Base-by-base conservation (phyloP, 2,888 invertebrate genomes). In the Halictus quadricinctus region DNA sequence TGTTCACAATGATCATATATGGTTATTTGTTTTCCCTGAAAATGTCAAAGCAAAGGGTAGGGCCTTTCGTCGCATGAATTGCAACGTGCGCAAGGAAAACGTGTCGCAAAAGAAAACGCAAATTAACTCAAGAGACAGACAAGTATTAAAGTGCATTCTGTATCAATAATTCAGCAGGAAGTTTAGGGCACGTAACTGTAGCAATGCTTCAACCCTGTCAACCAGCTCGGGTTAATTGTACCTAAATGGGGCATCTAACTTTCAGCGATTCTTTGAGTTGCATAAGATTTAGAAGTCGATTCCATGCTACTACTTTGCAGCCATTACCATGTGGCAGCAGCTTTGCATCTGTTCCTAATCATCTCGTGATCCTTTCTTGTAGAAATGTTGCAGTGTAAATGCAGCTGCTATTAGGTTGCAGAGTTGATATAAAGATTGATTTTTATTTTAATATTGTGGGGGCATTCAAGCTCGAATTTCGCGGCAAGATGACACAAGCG, bases 401-500 rank as follows among this genome's bases (percentile, higher is more conserved):
- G n/a, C 58, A 8, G n/a, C n/a, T 10, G n/a, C n/a, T 58, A 10
- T 58, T n/a, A 18, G 58, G 58, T 18, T 50, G 18, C 21, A 21
- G 8, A 54, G 8, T 21, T 54, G 54, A 54, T 21, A 21, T 8
- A 3, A 21, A 54, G 21, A 54, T 54, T 21, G 10, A 10, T 54
- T 25, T 60, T 29, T 15, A 25, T 60, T 60, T 25, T 54, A 60
- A 25, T 7, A 60, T 29, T 18, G 36, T 36, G 8, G 66, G 29
- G 18, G 66, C 8, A 18, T 66, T 18, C 29, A 21, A 69, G 10
- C 41, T 41, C 69, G 66, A 69, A 15, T 69, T 69, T 41, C 18
- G 66, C 66, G 66, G 66, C 36, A 36, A 66, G 66, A 66, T 66
- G 66, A 69, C 69, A 36, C 43, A n/a, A 15, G 46, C 46, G 43